Base-by-base conservation (phyloP, 2,797 vertebrate species). In the Phataginus tricuspis region DNA sequence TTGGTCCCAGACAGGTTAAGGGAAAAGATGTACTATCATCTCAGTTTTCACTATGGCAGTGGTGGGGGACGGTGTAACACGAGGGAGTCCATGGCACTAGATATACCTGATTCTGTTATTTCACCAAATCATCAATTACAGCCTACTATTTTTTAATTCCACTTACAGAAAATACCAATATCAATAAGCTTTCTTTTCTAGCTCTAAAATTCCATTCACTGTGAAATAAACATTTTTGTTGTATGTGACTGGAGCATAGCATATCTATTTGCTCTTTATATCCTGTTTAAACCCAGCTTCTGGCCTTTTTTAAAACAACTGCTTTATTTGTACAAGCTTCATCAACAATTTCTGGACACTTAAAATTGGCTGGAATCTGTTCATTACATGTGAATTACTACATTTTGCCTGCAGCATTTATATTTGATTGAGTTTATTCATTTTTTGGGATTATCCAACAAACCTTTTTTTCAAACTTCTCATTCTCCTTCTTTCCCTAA, bases 361-460 rank as follows among this genome's bases (percentile, higher is more conserved):
- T 49, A 19, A 59, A 86, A 66, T 31, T 55, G 75, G 12, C 57
- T 55, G 13, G 66, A 42, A 66, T 71, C 69, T 94, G 72, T 51
- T 93, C 31, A 80, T 78, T 79, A 89, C 23, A 89, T 86, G n/a
- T 78, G 59, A 94, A 84, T 80, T 45, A 88, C 34, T 90, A 49
- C 1, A 69, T 49, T 94, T 84, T 85, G 69, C 64, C 71, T 23
- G 14, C 16, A 92, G 45, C 55, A 84, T 64, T 95, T 83, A 71
- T 53, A 87, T 66, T 53, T 90, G 63, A 79, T 84, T 87, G 90
- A 71, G 51, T 95, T 96, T 31, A 82, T 82, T 75, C 53, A 84
- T 72, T 94, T 72, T 94, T 25, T 77, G 11, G 77, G 87, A 90
- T 74, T 85, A 57, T 88, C 45, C 34, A 90, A 49, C 2, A 88